Base-by-base conservation (phyloP, 30 jellyfish, hydroid and myxozoan species). In the Pelagia noctiluca region DNA sequence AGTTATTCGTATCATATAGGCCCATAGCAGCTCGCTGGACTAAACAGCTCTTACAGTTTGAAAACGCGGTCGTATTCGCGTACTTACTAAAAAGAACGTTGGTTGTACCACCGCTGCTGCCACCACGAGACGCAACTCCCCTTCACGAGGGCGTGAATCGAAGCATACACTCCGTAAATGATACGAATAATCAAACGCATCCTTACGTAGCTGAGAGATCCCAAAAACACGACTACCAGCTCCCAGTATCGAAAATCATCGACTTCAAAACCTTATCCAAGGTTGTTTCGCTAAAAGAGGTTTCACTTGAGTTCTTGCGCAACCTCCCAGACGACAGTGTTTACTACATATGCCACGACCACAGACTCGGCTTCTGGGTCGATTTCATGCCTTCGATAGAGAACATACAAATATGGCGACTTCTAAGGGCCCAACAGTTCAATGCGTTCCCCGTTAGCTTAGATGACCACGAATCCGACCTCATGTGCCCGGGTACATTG, bases 311-410 rank as follows among this genome's bases (percentile, higher is more conserved):
- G 35, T 36, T 47, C 23, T 21, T 67, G 28, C 81, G 80, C 11
- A 24, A 71, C 8, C 26, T 88, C 2, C 54, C 29, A 12, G 50
- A 76, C 19, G 62, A 36, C 1, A 68, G 69, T 26, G 68, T 71
- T 13, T 90, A 85, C 35, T 73, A 65, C 13, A 87, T 92, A 3
- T 92, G 98, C 63, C 98, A 92, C 35, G 98, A 92, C 75, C 96
- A 86, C 38, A 80, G 91, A 1, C 76, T 92, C 1, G 98, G 98
- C 0, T 83, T 92, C 80, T 92, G 98, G 98, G 85, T 92, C 16
- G 98, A 92, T 50, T 92, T 77, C 68, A 92, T 92, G 8, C 98
- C 98, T 0, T 77, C 98, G 0, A 89, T 80, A 38, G 97, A 92
- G 68, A 86, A 92, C 52, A 92, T 92, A 30, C 95, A 85, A 35